Evolutionary conservation across 1,140 invertebrate species (phyloP).

Genomic region (Anoplolepis gracilipes): DNA sequence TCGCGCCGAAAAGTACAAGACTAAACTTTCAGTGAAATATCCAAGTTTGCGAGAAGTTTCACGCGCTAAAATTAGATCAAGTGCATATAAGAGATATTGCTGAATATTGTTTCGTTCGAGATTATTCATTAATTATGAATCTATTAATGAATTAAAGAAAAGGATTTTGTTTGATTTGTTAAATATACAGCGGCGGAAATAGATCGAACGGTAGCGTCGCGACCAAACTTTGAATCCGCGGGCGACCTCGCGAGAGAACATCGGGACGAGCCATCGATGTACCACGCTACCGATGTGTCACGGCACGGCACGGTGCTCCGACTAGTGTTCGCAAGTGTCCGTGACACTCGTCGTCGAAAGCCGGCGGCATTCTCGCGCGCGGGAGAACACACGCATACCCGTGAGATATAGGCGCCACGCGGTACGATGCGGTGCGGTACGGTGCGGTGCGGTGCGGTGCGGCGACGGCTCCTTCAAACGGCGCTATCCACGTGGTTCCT

Average conservation of each 20-base stretch:
- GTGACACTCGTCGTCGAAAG: conserved; percentile 48
- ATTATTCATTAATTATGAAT: background rate
- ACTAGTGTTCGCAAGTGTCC: conserved; percentile 42
- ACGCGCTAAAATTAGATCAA: background rate
- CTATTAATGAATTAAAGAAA: background rate
- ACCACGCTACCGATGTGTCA: background rate
- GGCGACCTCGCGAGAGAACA: background rate
- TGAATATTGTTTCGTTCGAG: background rate
- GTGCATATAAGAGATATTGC: background rate
- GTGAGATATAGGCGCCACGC: conserved; percentile 41
- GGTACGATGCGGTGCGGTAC: background rate
- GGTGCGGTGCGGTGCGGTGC: background rate
- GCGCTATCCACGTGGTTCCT: conserved; percentile 60
- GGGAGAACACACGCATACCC: conserved; percentile 36
- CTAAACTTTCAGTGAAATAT: background rate
- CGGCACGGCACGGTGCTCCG: conserved; percentile 4
- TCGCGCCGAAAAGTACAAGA: conserved; percentile 1
- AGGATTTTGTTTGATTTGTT: background rate
- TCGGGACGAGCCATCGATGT: background rate
- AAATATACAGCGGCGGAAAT: background rate
- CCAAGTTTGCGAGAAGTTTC: background rate
- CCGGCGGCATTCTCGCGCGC: conserved; percentile 9
- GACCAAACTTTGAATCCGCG: background rate
- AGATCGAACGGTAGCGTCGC: background rate
- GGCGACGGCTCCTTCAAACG: conserved; percentile 53